Evolutionary conservation across 2,888 invertebrate genomes (phyloP).

Genomic region (Steinernema hermaphroditum): DNA sequence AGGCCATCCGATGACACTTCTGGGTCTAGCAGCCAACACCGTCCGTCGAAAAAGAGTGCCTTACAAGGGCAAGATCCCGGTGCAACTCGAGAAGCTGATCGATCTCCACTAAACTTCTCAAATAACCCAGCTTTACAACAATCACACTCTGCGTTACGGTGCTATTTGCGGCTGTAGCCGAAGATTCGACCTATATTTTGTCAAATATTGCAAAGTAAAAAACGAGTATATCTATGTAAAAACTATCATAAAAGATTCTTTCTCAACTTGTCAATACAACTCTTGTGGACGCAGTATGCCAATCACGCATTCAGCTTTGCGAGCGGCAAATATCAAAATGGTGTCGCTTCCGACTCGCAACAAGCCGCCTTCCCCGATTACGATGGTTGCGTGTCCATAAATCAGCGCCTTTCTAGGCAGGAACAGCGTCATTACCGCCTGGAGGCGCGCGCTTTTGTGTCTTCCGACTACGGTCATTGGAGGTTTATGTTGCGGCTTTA

Average conservation of each 20-base stretch:
- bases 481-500: too few species aligned
- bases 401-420: conserved; percentile 27
- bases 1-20: background rate
- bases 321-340: background rate
- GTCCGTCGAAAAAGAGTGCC: background rate
- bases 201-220: too few species aligned
- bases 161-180: too few species aligned
- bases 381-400: conserved; percentile 24
- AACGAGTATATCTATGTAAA: too few species aligned
- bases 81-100: background rate
- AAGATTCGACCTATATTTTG: too few species aligned
- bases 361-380: background rate
- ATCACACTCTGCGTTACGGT: too few species aligned
- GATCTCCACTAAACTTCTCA: conserved; percentile 11
- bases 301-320: too few species aligned
- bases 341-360: conserved; percentile 2
- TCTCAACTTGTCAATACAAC: too few species aligned
- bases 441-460: conserved; percentile 21
- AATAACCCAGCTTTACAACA: too few species aligned
- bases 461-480: background rate
- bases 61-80: background rate
- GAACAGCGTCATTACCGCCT: conserved; percentile 13
- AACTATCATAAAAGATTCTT: too few species aligned
- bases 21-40: conserved; percentile 1
- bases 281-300: too few species aligned